A percentile compares a stretch with the other conserved stretches of the same genome.
These are phyloP conservation scores for Anthonomus grandis DNA, from an alignment of 1,140 invertebrate genomes.

Conservation along the genomic window DNA sequence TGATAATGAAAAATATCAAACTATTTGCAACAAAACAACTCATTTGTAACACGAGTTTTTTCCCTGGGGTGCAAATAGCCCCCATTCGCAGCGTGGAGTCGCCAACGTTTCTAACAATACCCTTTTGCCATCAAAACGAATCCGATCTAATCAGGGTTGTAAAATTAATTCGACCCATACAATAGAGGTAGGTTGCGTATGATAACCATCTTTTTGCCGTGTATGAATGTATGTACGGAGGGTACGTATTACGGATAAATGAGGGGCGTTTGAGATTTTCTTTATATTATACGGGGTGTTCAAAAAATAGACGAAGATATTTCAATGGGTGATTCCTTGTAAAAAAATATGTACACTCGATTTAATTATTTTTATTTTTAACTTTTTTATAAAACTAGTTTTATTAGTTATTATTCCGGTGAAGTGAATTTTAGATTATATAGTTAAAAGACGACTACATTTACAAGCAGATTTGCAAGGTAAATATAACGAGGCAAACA, in stretches of 20 bases:
- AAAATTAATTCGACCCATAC: slow-evolving; percentile 26
- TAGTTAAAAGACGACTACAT: neutral
- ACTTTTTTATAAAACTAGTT: no score
- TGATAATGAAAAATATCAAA: slow-evolving; percentile 16
- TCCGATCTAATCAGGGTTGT: slow-evolving; percentile 17
- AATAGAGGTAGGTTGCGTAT: slow-evolving; percentile 23
- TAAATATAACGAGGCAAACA: neutral
- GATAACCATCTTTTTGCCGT: slow-evolving; percentile 25
- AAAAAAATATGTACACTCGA: no score
- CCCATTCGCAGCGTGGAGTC: neutral
- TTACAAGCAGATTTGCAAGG: neutral
- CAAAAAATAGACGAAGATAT: no score
- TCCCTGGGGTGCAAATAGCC: slow-evolving; percentile 14
- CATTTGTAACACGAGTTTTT: slow-evolving; percentile 16
- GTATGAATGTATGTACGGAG: no score
- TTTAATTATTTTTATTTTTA: no score
- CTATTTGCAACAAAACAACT: slow-evolving; percentile 22
- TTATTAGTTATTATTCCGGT: no score
- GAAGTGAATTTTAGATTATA: no score
- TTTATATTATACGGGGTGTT: no score
- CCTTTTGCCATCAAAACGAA: slow-evolving; percentile 20
- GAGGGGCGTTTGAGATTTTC: no score
- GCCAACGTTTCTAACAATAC: slow-evolving; percentile 6
- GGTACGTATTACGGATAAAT: no score
- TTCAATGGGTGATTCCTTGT: no score